phyloP scores from a whole-genome alignment of 2,113 vertebrate species.

The Poecile atricapillus region DNA sequence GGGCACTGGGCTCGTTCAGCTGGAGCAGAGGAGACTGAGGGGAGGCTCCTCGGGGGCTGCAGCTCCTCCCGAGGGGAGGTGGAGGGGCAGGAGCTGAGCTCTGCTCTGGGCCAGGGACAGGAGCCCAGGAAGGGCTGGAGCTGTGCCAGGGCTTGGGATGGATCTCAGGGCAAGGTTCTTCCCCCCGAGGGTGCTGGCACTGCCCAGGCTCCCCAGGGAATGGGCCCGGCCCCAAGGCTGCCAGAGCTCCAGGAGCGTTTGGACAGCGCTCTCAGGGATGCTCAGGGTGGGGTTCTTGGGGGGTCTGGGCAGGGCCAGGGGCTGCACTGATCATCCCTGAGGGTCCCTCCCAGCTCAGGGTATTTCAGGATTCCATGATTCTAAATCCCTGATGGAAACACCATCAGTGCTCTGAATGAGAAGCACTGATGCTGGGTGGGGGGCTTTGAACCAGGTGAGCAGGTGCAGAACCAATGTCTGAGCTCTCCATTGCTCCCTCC shows the following conservation, averaged over 20 bases:
- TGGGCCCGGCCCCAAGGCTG: not conserved
- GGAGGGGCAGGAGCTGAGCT: not conserved
- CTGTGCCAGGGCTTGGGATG: not conserved
- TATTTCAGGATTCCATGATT: not conserved
- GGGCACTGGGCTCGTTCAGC: not conserved
- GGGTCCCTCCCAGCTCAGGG: not conserved
- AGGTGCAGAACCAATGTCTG: not conserved
- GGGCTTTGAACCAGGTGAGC: not conserved
- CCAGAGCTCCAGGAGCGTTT: not conserved
- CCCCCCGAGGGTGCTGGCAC: not conserved
- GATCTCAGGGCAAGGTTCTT: not conserved
- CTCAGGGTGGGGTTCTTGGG: not conserved
- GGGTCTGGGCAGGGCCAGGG: not conserved
- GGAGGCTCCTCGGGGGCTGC: not conserved
- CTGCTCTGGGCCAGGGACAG: not conserved
- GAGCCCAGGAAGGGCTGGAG: not conserved
- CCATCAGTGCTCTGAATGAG: not conserved
- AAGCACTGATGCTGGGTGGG: not conserved
- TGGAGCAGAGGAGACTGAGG: not conserved
- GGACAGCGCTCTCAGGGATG: not conserved
- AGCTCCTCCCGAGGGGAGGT: too few species aligned
- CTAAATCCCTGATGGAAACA: not conserved
- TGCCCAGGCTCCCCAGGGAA: not conserved
- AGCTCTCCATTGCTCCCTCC: not conserved
- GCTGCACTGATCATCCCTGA: accelerated